phyloP scores from a whole-genome alignment of 2,797 vertebrate species.

The Epinephelus awoara region DNA sequence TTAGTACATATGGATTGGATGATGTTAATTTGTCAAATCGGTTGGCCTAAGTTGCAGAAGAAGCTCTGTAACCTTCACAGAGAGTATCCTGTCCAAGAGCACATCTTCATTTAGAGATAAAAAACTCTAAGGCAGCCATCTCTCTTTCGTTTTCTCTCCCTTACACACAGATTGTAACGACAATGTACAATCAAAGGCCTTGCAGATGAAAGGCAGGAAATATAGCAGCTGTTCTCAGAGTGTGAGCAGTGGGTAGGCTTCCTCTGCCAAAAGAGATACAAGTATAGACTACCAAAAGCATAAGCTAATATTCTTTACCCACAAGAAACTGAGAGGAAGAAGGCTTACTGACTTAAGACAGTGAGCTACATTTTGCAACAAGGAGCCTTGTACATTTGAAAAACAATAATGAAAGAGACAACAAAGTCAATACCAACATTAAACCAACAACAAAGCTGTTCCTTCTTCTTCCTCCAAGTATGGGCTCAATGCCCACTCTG shows the following conservation, averaged over 20 bases:
- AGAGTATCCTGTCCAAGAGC: not conserved
- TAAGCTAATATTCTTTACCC: not conserved
- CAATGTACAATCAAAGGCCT: slow-evolving; percentile 66
- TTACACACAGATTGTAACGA: slow-evolving; percentile 26
- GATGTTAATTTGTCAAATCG: not conserved
- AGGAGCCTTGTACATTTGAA: not conserved
- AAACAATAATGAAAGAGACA: slow-evolving; percentile 15
- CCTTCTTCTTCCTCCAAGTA: slow-evolving; percentile 23
- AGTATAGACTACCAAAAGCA: slow-evolving; percentile 27
- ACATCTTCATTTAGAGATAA: slow-evolving; percentile 31
- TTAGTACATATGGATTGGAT: not conserved
- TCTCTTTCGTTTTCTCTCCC: slow-evolving; percentile 42
- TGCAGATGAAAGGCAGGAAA: slow-evolving; percentile 82
- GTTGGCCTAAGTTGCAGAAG: not conserved
- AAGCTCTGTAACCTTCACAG: not conserved
- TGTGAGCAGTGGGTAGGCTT: slow-evolving; percentile 53
- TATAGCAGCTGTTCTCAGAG: slow-evolving; percentile 61
- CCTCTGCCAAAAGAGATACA: slow-evolving; percentile 43
- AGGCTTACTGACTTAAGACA: not conserved
- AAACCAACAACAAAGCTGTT: slow-evolving; percentile 33
- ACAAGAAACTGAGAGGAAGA: not conserved
- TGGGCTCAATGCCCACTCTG: slow-evolving; percentile 16
- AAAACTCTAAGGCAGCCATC: slow-evolving; percentile 28
- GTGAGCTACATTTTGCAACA: slow-evolving; percentile 10
- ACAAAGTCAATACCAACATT: slow-evolving; percentile 14